Evolutionary conservation across 1,140 invertebrate species (phyloP).

Genomic region (Plectrocnemia conspersa): DNA sequence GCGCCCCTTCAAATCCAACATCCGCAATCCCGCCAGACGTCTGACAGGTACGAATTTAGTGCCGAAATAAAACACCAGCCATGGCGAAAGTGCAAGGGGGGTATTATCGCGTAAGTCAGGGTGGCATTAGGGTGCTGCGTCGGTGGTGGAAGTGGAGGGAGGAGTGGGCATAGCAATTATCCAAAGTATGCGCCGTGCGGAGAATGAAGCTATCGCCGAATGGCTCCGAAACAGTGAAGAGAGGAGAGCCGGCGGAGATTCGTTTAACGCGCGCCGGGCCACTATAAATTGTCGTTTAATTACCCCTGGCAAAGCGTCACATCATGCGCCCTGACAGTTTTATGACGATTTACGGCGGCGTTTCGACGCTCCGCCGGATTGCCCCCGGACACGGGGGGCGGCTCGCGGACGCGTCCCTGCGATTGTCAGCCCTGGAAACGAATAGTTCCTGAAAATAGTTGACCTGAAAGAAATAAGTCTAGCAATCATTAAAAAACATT

Average conservation of each 20-base stretch:
- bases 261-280: conserved; percentile 34
- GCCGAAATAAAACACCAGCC: conserved; percentile 23
- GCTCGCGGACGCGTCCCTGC: conserved; percentile 12
- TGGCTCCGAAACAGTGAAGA: conserved; percentile 23
- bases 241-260: conserved; percentile 29
- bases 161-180: conserved; percentile 23
- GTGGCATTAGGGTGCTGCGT: not conserved
- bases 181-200: conserved; percentile 26
- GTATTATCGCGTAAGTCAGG: too few relatives aligned
- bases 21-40: conserved; percentile 24
- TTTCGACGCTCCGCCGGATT: conserved; percentile 49
- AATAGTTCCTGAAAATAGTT: too few relatives aligned
- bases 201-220: conserved; percentile 24
- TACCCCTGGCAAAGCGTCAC: conserved; percentile 61
- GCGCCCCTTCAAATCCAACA: conserved; percentile 27
- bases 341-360: conserved; percentile 65
- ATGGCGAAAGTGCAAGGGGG: not conserved
- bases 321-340: conserved; percentile 64
- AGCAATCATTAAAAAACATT: too few relatives aligned
- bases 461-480: too few relatives aligned
- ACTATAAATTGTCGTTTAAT: conserved; percentile 65
- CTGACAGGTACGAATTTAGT: conserved; percentile 33
- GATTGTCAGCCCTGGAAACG: too few relatives aligned
- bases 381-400: conserved; percentile 31
- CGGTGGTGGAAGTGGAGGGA: not conserved